A percentile compares a stretch with the other conserved stretches of the same genome.
phyloP scores from a whole-genome alignment of 2,113 vertebrate genomes.

The Pteruthius melanotis region DNA sequence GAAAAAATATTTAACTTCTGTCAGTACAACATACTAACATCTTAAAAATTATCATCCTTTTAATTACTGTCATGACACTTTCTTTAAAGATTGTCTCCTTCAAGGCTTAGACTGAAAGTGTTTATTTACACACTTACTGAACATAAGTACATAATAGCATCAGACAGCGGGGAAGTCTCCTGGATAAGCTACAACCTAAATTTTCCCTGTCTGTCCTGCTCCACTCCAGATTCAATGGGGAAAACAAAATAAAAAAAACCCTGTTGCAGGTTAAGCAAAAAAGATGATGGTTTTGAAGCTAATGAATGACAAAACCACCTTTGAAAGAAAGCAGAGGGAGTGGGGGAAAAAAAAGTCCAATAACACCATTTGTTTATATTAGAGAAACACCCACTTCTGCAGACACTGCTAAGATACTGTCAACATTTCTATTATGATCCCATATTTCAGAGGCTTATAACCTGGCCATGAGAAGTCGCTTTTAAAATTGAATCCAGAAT shows the following conservation, averaged over 20 bases:
- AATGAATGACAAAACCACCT: conserved; percentile 59
- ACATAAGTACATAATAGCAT: background rate
- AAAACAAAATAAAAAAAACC: background rate
- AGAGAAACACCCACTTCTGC: conserved; percentile 49
- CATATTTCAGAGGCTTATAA: conserved; percentile 59
- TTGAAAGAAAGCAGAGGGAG: background rate
- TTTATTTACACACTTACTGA: conserved; percentile 26
- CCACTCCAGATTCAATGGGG: background rate
- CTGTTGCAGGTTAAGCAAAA: conserved; percentile 27
- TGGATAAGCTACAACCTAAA: conserved; percentile 6
- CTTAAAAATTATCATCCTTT: background rate
- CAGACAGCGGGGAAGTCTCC: background rate
- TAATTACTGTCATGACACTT: background rate
- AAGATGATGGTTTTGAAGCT: conserved; percentile 28
- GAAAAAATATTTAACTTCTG: background rate
- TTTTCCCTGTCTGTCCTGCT: conserved; percentile 1
- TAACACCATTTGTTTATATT: conserved; percentile 69
- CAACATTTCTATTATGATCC: conserved; percentile 55
- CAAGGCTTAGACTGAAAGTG: background rate
- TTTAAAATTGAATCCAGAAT: conserved; percentile 60
- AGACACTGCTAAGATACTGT: conserved; percentile 57
- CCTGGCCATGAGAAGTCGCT: conserved; percentile 63
- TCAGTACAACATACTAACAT: background rate
- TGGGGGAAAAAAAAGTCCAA: background rate
- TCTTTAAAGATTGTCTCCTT: background rate